Conservation (phyloP, 2,888 invertebrate genomes). For the Colostygia pectinataria region DNA sequence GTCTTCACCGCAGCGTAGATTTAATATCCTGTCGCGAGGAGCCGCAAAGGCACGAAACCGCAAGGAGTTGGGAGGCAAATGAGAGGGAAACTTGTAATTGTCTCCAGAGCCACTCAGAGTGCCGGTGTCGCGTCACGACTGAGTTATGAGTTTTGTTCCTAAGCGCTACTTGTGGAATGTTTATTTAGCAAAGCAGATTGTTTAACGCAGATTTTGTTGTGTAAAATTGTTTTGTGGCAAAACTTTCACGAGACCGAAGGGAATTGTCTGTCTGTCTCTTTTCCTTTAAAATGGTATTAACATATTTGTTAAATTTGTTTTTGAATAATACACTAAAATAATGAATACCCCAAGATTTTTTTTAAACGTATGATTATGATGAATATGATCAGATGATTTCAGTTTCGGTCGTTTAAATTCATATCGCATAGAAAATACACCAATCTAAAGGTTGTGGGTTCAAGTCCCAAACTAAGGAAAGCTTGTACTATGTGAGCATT, state of each 20-base stretch:
- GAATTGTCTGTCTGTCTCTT: not conserved
- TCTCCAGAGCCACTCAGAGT: slow-evolving; percentile 8
- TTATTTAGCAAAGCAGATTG: slow-evolving; percentile 17
- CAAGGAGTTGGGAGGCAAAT: slow-evolving; percentile 7
- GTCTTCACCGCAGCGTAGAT: slow-evolving; percentile 10
- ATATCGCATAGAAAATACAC: no score
- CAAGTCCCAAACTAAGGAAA: no score
- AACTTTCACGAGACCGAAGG: slow-evolving; percentile 2
- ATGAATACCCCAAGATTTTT: no score
- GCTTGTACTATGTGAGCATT: no score
- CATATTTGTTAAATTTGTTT: not conserved
- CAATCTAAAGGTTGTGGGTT: no score
- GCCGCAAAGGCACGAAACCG: not conserved
- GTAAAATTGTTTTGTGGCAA: slow-evolving; percentile 16
- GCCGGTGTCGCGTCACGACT: slow-evolving; percentile 7
- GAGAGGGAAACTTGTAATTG: slow-evolving; percentile 19
- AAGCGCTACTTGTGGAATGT: slow-evolving; percentile 15
- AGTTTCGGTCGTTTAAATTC: no score
- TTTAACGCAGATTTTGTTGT: slow-evolving; percentile 3
- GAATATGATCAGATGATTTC: no score
- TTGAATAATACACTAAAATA: no score
- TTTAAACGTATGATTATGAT: no score
- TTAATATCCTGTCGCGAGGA: slow-evolving; percentile 14
- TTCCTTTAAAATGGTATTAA: not conserved
- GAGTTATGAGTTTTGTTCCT: slow-evolving; percentile 32